Evolutionary conservation across 2,113 vertebrate genomes (phyloP), one percentile per base, ranked within the genome.

Genomic region (Leptobrachium ailaonicum): DNA sequence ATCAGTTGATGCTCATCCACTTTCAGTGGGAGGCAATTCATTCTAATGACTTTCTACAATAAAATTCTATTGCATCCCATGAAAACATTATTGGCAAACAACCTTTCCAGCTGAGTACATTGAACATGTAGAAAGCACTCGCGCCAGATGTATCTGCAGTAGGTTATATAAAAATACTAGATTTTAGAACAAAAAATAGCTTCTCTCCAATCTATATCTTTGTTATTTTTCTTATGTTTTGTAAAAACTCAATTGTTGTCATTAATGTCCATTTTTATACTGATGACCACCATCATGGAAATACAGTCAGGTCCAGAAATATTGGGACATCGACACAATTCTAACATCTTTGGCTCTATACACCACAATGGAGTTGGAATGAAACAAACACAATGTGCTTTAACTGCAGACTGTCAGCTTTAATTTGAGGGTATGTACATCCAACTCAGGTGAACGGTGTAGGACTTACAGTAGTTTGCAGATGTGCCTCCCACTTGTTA

Each of bases 11-110:
- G 54, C 64, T 81, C 66, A 75, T 81, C 71, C 71, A 69, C 40
- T 41, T 81, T 80, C 54, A 69, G 14, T 66, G 72, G 66, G 13
- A 60, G 43, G 72, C 64, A 75, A 69, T 75, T 81, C 42, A 75
- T 75, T 69, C 64, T 75, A 81, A 81, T 75, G 72, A 75, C 71
- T 50, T 69, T 40, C 64, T 41, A 81, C 72, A 69, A 80, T 74
- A 81, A 75, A 81, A 69, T 62, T 69, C 50, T 67, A 69, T 20
- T 50, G 64, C 54, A 60, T 81, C n/a, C 64, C 42, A 62, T 74
- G 54, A 75, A 81, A 81, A 66, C 50, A 69, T 64, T 69, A 69
- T 47, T 80, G 79, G 64, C 79, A 74, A 80, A 74, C 10, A 2
- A 11, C 50, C 13, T 75, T 75, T 50, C 54, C 6, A 58, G 71